phyloP scores from a whole-genome alignment of 2,888 invertebrate genomes.

The Andrena flavipes region DNA sequence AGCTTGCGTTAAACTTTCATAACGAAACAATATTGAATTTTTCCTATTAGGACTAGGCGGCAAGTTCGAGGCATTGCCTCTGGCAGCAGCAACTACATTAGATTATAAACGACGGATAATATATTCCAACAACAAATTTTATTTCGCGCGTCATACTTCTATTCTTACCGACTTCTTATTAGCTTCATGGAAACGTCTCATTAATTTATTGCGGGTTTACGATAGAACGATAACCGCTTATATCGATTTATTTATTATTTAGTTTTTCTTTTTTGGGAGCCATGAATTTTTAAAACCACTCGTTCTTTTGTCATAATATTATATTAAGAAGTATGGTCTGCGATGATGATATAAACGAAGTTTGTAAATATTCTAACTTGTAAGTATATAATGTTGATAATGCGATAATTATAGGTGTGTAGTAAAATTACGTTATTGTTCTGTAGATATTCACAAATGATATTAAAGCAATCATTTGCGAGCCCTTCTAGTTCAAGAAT shows the following conservation, averaged over 20 bases:
- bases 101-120: constrained; percentile 77
- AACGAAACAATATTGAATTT: constrained; percentile 74
- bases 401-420: constrained; percentile 36
- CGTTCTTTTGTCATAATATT: constrained; percentile 13
- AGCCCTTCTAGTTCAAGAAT: constrained; percentile 41
- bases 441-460: constrained; percentile 64
- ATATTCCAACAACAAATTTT: constrained; percentile 48
- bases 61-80: constrained; percentile 81
- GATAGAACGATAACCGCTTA: constrained; percentile 1
- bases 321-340: constrained; percentile 23
- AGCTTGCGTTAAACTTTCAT: constrained; percentile 27
- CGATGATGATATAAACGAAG: constrained; percentile 35
- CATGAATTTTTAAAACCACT: constrained; percentile 18
- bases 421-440: constrained; percentile 45
- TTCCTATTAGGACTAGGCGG: constrained; percentile 81
- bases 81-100: constrained; percentile 84
- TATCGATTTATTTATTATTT: constrained; percentile 46
- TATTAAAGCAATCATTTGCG: constrained; percentile 48
- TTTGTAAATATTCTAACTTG: constrained; percentile 68
- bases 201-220: constrained; percentile 49
- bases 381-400: constrained; percentile 54
- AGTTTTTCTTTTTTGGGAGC: not conserved
- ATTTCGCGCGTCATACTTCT: constrained; percentile 27
- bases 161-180: constrained; percentile 23
- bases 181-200: constrained; percentile 14